Percentiles rank a stretch among this genome's conserved stretches.
Evolutionary conservation across 2,113 vertebrate genomes (phyloP).

Genomic region (Sebastes schlegelii): DNA sequence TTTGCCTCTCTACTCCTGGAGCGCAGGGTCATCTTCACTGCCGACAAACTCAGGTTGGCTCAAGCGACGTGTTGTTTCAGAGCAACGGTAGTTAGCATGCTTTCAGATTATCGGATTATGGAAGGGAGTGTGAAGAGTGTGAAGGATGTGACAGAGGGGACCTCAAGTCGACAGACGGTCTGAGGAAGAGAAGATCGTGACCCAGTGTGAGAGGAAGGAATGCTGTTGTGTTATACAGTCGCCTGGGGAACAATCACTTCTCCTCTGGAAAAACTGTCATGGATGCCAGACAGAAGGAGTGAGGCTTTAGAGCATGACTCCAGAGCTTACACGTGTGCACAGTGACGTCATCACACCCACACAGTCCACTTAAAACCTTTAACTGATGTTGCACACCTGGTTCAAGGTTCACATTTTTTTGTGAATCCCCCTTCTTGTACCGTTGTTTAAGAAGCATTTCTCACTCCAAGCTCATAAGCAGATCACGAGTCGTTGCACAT

Average conservation of each 20-base stretch:
- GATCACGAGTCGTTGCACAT: constrained; percentile 27
- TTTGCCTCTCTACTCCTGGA: constrained; percentile 96
- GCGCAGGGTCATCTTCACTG: constrained; percentile 95
- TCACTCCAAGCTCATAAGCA: constrained; percentile 12
- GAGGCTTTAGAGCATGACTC: constrained; percentile 35
- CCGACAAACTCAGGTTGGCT: constrained; percentile 96
- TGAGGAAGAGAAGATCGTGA: constrained; percentile 81
- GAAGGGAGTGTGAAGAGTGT: neutral
- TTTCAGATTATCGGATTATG: constrained; percentile 29
- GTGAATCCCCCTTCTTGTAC: neutral
- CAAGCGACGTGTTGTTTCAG: neutral
- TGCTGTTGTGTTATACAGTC: constrained; percentile 79
- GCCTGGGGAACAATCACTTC: constrained; percentile 77
- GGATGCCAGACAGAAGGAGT: constrained; percentile 65
- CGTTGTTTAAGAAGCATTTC: constrained; percentile 29
- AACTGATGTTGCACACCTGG: constrained; percentile 42
- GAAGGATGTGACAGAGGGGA: constrained; percentile 31
- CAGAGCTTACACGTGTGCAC: constrained; percentile 49
- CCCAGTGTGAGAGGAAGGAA: constrained; percentile 83
- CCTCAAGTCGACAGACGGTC: constrained; percentile 42
- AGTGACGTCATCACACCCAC: constrained; percentile 36
- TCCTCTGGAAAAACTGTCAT: constrained; percentile 73
- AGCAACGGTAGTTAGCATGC: neutral
- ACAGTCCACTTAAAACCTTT: constrained; percentile 19
- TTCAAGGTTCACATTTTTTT: neutral